Conservation (phyloP, 2,113 vertebrate species). For the Cyanoderma ruficeps region DNA sequence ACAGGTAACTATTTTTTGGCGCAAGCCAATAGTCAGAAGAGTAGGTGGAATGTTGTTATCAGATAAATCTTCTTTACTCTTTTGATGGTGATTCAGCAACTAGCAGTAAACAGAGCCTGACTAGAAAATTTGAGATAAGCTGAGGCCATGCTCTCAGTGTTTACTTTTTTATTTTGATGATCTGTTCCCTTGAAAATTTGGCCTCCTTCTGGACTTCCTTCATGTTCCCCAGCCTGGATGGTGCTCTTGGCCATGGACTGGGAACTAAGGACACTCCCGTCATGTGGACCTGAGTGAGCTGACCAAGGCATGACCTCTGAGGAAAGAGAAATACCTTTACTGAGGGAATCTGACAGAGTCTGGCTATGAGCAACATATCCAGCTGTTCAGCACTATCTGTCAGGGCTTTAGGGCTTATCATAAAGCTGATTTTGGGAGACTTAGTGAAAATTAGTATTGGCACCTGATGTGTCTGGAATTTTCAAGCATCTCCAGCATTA, state of each 20-base stretch:
- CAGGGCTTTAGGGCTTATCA: not conserved
- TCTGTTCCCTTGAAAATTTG: not conserved
- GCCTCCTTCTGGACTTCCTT: not conserved
- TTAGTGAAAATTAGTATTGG: not conserved
- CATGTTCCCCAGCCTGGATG: not conserved
- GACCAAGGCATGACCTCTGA: not conserved
- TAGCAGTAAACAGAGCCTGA: not conserved
- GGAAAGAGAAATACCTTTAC: not conserved
- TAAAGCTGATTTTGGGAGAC: not conserved
- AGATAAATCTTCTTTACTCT: not conserved
- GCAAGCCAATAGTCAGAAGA: not conserved
- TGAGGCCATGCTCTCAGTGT: not conserved
- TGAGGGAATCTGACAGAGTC: not conserved
- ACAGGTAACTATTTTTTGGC: not conserved
- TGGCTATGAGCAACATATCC: not conserved
- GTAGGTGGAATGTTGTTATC: not conserved
- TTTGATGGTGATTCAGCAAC: not conserved
- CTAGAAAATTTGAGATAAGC: not conserved
- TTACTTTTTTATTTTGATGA: not conserved
- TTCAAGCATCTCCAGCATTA: not conserved
- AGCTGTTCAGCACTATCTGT: not conserved
- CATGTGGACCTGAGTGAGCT: fast-evolving
- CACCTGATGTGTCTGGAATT: not conserved
- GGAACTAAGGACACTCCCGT: not conserved
- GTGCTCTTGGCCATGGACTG: not conserved